Evolutionary conservation across 2,888 invertebrate species (phyloP), one percentile per base, ranked within the genome.

Genomic region (Archips crataeganus): DNA sequence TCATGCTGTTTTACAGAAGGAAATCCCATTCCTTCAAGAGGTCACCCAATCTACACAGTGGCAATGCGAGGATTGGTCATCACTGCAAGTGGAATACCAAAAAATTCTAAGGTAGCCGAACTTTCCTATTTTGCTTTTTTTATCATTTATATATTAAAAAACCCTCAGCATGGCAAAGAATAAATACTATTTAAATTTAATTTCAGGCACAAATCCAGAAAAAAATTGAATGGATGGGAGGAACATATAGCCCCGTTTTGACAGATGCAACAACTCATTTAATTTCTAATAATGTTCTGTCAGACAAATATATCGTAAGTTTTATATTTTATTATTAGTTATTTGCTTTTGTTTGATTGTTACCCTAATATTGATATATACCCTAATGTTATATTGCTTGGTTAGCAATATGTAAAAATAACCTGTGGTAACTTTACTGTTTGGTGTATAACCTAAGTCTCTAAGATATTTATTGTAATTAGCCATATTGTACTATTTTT

Each of bases 161-260:
- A 57, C n/a, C 3, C 9, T 6, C 15, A 10, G 0, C 23, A 2
- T 57, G 57, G 11, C 32, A 57, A 11, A 1, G 32, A 23, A 54
- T 54, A 23, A 57, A 9, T 54, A 3, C n/a, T 10, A 10, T 59
- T 23, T 51, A 15, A 34, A 36, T 66, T 60, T 0, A 6, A 60
- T 88, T 86, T 51, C 82, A 97, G 95, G 94, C 95, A 57, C 90
- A 94, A 39, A 90, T 97, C 3, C 95, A 95, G 78, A 91, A 92
- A 64, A 95, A 95, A 80, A 95, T 98, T 0, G 95, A 96, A 75
- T 96, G 96, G 90, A 98, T 98, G 98, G 97, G 97, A 39, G 98
- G 97, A 0, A 90, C 95, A 60, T 97, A 96, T 82, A 95, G 93
- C 62, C 95, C 95, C 70, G 95, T 95, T 67, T 90, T 98, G 64